Percentiles rank a stretch among this genome's conserved stretches.
Conservation (phyloP, 2,113 vertebrate genomes). For the Centropus unirufus region DNA sequence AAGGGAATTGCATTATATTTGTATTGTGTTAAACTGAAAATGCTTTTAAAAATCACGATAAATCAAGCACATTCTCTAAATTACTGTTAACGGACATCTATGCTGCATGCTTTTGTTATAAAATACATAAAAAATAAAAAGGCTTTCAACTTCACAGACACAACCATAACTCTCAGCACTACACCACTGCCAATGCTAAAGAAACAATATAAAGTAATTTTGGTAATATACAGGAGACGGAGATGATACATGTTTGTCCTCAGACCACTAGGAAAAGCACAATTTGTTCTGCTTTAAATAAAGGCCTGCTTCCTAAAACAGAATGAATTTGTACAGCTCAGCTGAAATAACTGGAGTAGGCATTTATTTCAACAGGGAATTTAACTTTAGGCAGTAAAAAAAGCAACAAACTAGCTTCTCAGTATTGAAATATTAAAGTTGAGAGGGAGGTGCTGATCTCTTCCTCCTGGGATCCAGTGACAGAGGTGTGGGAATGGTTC, state of each 20-base stretch:
- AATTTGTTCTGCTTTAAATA: slow-evolving; percentile 19
- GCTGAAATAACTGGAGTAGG: neutral
- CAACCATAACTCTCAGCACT: neutral
- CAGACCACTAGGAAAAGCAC: neutral
- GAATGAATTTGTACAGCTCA: neutral
- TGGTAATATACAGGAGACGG: neutral
- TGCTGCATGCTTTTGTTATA: neutral
- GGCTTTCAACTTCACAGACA: neutral
- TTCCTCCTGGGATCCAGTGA: neutral
- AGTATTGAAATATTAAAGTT: neutral
- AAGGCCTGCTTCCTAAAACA: neutral
- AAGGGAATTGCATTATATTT: neutral
- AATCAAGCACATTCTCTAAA: slow-evolving; percentile 14
- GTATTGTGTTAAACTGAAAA: slow-evolving; percentile 28
- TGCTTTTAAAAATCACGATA: neutral
- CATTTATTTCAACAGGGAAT: neutral
- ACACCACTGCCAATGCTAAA: neutral
- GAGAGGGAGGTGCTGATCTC: neutral
- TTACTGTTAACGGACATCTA: neutral
- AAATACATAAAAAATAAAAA: neutral
- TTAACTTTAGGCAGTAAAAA: neutral
- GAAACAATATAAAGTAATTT: neutral
- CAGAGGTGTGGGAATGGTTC: neutral
- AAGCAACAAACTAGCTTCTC: neutral
- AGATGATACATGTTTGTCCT: neutral